Percentiles rank a stretch among this genome's conserved stretches.
phyloP scores from a whole-genome alignment of 64 coral and sea anemone genomes.

The Stichodactyla helianthus region DNA sequence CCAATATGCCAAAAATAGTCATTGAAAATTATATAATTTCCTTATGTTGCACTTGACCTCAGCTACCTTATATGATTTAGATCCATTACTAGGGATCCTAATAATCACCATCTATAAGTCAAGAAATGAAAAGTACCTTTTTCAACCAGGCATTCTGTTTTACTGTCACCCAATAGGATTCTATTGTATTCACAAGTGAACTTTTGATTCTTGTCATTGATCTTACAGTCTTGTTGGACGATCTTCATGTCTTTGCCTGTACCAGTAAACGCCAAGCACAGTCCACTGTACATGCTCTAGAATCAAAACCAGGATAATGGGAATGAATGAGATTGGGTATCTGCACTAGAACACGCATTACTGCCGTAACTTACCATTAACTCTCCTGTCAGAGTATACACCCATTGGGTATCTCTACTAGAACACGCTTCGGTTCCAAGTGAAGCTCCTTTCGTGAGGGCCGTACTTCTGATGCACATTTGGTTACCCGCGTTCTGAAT shows the following conservation, averaged over 20 bases:
- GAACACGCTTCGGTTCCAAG: not conserved
- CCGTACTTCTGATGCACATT: not conserved
- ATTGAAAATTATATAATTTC: too few relatives aligned
- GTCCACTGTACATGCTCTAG: constrained; percentile 49
- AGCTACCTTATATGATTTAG: too few relatives aligned
- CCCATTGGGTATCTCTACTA: constrained; percentile 8
- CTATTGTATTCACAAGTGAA: constrained; percentile 49
- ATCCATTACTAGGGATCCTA: too few relatives aligned
- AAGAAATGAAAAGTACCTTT: not conserved
- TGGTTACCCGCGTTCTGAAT: not conserved
- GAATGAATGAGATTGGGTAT: not conserved
- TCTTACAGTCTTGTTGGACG: constrained; percentile 47
- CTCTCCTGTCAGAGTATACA: constrained; percentile 52
- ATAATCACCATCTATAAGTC: not conserved
- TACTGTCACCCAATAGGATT: not conserved
- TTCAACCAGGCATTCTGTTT: constrained; percentile 3
- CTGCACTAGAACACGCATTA: not conserved
- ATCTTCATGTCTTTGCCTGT: constrained; percentile 25
- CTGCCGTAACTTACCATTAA: constrained; percentile 22
- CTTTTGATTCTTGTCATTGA: constrained; percentile 31
- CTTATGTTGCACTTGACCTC: too few relatives aligned
- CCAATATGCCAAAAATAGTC: too few relatives aligned
- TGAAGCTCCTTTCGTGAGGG: too few relatives aligned
- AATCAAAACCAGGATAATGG: not conserved
- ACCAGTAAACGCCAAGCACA: constrained; percentile 37